Evolutionary conservation across 2,113 vertebrate genomes (phyloP).

Genomic region (Chloropsis cyanopogon): DNA sequence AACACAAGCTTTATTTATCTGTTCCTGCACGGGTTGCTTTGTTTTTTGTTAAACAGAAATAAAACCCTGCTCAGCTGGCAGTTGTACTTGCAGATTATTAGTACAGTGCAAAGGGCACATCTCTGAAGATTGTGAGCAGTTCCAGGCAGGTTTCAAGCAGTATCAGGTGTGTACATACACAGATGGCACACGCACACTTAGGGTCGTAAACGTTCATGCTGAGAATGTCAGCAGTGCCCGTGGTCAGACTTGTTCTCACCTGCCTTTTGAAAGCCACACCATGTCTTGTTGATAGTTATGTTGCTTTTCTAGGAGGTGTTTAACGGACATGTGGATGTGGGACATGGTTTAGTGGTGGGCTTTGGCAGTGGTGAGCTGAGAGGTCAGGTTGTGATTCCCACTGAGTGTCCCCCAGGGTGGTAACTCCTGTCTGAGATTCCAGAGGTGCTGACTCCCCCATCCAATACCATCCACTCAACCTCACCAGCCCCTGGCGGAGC

Average conservation of each 20-base stretch:
- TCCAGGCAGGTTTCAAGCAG: not conserved
- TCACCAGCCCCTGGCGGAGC: not conserved
- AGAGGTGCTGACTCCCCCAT: not conserved
- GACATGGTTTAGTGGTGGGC: not conserved
- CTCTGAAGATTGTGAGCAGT: not conserved
- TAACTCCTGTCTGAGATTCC: not conserved
- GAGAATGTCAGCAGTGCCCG: not conserved
- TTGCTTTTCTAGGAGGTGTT: not conserved
- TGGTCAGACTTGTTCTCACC: not conserved
- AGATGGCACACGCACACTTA: not conserved
- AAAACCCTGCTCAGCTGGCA: not conserved
- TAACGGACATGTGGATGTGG: not conserved
- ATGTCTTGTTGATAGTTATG: not conserved
- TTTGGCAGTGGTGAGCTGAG: not conserved
- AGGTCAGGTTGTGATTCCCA: not conserved
- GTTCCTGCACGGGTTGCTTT: not conserved
- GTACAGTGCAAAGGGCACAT: not conserved
- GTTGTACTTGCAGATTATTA: not conserved
- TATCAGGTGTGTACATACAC: not conserved
- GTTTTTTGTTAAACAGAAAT: not conserved
- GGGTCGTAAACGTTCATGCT: not conserved
- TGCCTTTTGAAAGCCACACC: not conserved
- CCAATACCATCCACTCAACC: not conserved
- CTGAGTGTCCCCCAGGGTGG: not conserved
- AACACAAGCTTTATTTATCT: not conserved